Evolutionary conservation across 2,888 invertebrate genomes (phyloP), one percentile per base, ranked within the genome.

Genomic region (Diploptera punctata): DNA sequence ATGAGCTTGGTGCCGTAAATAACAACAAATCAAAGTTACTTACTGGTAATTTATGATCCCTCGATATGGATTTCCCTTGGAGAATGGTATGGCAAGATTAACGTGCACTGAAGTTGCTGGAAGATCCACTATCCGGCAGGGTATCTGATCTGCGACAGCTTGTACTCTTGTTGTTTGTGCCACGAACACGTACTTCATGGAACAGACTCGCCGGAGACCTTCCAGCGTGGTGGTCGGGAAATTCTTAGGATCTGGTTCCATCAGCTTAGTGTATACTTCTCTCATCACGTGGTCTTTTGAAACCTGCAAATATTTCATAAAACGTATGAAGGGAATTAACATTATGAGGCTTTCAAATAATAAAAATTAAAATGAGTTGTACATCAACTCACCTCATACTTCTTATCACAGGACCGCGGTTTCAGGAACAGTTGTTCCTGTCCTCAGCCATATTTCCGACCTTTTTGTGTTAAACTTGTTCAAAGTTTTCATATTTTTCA

Each of bases 241-340:
- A 47, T 70, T 70, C n/a, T 62, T 13, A 13, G 70, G 62, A 47
- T 70, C 70, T 5, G 70, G 7, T 21, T 7, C 19, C 62, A 70
- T 70, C 61, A 70, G 19, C 44, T 70, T 62, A n/a, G 5, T 29
- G 26, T 62, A 70, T 26, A 70, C 26, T 31, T 29, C 68, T 29
- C 24, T 68, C 19, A 52, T 10, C 24, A 68, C 13, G 18, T 2
- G 33, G 5, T 54, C 54, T 1, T 7, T 49, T 10, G 57, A 26
- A 19, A 54, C 21, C 47, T 70, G 60, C 19, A 57, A 33, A 33
- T n/a, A n/a, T n/a, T n/a, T n/a, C n/a, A n/a, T n/a, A n/a, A n/a
- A n/a, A n/a, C n/a, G n/a, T n/a, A n/a, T n/a, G n/a, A n/a, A n/a
- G n/a, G n/a, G n/a, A n/a, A n/a, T n/a, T n/a, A n/a, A n/a, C n/a